A percentile compares a stretch with the other conserved stretches of the same genome.
phyloP scores from a whole-genome alignment of 1,140 invertebrate species.

The Vollenhovia emeryi region DNA sequence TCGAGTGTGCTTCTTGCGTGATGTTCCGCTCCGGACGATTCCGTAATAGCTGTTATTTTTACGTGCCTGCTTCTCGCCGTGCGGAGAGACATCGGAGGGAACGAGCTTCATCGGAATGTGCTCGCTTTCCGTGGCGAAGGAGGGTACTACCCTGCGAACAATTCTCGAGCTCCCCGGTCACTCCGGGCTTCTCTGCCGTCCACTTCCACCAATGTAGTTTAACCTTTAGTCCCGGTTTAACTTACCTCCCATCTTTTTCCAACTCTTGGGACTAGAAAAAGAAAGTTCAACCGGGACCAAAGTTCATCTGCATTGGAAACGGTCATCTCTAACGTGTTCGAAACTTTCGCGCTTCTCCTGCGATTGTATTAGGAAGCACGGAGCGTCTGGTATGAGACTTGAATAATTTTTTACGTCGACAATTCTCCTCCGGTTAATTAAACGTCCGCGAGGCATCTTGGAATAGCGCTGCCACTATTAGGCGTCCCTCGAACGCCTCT shows the following conservation, averaged over 20 bases:
- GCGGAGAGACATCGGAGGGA: conserved; percentile 3
- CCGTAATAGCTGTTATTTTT: conserved; percentile 41
- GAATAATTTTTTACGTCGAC: neutral
- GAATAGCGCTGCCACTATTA: neutral
- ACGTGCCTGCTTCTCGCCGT: conserved; percentile 24
- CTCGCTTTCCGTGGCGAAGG: neutral
- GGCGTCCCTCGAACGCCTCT: too few relatives aligned
- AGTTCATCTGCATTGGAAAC: too few relatives aligned
- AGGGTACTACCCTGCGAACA: too few relatives aligned
- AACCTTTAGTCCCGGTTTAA: too few relatives aligned
- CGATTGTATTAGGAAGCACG: neutral
- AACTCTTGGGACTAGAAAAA: too few relatives aligned
- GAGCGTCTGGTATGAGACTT: neutral
- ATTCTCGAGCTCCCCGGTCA: neutral
- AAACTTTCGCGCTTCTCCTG: neutral
- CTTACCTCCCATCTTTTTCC: too few relatives aligned
- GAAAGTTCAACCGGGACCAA: too few relatives aligned
- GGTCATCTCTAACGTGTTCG: neutral
- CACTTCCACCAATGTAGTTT: too few relatives aligned
- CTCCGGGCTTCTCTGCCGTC: neutral
- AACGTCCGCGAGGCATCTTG: neutral
- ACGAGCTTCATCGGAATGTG: conserved; percentile 13
- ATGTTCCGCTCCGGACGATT: conserved; percentile 21
- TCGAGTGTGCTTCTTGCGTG: conserved; percentile 9
- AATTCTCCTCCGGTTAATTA: neutral